These are phyloP conservation scores for Episyrphus balteatus DNA, from an alignment of 1,140 invertebrate species.

Conservation along the genomic window DNA sequence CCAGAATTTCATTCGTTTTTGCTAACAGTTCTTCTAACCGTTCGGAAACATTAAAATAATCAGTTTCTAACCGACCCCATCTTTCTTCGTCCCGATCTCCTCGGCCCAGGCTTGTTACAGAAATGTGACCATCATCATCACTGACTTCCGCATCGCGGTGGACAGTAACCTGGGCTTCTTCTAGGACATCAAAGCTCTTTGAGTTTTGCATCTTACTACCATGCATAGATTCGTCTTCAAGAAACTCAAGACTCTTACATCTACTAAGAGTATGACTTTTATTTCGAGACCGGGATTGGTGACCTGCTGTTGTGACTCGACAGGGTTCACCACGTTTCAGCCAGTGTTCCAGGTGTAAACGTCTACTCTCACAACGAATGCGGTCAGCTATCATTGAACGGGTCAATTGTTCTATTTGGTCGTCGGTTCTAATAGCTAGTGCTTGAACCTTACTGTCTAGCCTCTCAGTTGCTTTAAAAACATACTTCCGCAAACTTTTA, in stretches of 20 bases:
- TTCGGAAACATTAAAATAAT: slow-evolving; percentile 27
- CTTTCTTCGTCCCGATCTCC: background rate
- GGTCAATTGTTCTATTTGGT: slow-evolving; percentile 62
- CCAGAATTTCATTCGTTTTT: slow-evolving; percentile 31
- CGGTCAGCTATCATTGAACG: slow-evolving; percentile 51
- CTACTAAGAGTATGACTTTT: slow-evolving; percentile 48
- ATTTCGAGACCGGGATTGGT: slow-evolving; percentile 42
- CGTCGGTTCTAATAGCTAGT: slow-evolving; percentile 64
- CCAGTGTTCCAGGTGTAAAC: slow-evolving; percentile 57
- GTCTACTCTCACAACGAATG: slow-evolving; percentile 50
- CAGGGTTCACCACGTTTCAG: slow-evolving; percentile 46
- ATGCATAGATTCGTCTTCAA: slow-evolving; percentile 38
- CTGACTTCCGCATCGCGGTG: slow-evolving; percentile 17
- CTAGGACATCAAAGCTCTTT: slow-evolving; percentile 17
- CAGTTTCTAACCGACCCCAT: slow-evolving; percentile 10
- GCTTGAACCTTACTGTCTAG: slow-evolving; percentile 77
- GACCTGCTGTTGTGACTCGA: slow-evolving; percentile 46
- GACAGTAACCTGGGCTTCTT: slow-evolving; percentile 15
- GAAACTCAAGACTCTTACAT: slow-evolving; percentile 50
- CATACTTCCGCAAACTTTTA: slow-evolving; percentile 71
- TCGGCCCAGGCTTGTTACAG: background rate
- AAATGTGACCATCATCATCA: background rate
- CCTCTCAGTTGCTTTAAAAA: slow-evolving; percentile 67
- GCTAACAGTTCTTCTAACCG: slow-evolving; percentile 23
- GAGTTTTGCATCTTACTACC: slow-evolving; percentile 34